Conservation (phyloP, 2,113 vertebrate species). For the Nycticryphes semicollaris region DNA sequence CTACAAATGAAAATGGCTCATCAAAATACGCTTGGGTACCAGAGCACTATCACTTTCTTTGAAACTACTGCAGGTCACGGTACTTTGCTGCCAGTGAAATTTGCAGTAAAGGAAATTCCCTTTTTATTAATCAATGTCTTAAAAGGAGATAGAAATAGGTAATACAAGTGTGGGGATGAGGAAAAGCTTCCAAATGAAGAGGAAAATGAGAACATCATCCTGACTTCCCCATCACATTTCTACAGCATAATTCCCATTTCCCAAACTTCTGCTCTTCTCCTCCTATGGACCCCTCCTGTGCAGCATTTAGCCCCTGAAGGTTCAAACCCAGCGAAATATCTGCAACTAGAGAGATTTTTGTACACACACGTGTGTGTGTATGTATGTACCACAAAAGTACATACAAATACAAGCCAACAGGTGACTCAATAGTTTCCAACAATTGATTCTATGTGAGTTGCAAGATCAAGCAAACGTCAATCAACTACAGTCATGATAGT, state of each 20-base stretch:
- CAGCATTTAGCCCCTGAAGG: not conserved
- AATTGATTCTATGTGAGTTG: not conserved
- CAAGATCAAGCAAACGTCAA: not conserved
- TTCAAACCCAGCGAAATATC: not conserved
- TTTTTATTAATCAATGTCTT: not conserved
- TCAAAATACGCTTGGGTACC: not conserved
- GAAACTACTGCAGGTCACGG: not conserved
- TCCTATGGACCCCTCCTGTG: not conserved
- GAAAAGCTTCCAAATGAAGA: not conserved
- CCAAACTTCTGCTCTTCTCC: not conserved
- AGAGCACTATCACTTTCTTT: not conserved
- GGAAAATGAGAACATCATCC: not conserved
- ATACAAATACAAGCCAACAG: not conserved
- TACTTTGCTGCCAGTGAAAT: not conserved
- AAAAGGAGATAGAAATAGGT: not conserved
- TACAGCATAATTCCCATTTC: not conserved
- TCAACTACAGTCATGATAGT: not conserved
- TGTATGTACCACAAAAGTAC: not conserved
- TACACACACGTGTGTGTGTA: accelerated
- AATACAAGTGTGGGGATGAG: not conserved
- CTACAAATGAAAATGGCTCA: not conserved
- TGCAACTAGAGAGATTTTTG: not conserved
- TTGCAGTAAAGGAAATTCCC: not conserved
- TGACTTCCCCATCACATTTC: not conserved
- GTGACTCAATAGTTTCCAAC: not conserved